These are phyloP conservation scores for Brachyistius frenatus DNA, from an alignment of 2,113 vertebrate species.

Conservation along the genomic window DNA sequence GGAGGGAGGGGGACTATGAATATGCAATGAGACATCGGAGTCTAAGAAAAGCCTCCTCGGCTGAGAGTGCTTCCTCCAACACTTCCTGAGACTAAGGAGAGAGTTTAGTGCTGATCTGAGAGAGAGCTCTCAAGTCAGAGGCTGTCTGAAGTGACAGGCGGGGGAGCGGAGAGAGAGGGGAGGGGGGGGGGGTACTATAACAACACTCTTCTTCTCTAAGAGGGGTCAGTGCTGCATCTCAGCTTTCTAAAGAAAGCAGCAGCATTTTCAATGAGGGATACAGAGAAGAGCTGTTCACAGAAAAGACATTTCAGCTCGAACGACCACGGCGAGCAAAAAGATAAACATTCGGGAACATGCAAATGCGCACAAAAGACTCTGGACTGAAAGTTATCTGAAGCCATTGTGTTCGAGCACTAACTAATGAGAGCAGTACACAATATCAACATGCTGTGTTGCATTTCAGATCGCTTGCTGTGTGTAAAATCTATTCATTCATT, in stretches of 20 bases:
- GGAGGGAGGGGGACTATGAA: slow-evolving; percentile 57
- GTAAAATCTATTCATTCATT: slow-evolving; percentile 5
- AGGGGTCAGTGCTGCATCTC: slow-evolving; percentile 69
- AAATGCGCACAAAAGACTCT: slow-evolving; percentile 8
- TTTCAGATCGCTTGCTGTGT: slow-evolving; percentile 1
- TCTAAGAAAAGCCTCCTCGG: slow-evolving; percentile 69
- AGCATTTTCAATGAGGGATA: slow-evolving; percentile 68
- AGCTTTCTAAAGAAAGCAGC: slow-evolving; percentile 70
- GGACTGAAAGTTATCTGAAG: slow-evolving; percentile 43
- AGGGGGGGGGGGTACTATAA: slow-evolving; percentile 41
- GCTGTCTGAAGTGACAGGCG: slow-evolving; percentile 76
- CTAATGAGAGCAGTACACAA: neutral
- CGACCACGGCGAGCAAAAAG: slow-evolving; percentile 48
- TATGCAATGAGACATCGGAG: slow-evolving; percentile 73
- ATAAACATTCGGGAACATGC: slow-evolving; percentile 54
- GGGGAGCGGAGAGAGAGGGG: neutral
- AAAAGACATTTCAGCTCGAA: slow-evolving; percentile 55
- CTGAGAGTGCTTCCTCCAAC: slow-evolving; percentile 73
- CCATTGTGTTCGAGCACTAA: slow-evolving; percentile 36
- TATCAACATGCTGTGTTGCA: neutral
- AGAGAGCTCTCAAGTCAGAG: slow-evolving; percentile 72
- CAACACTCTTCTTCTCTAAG: slow-evolving; percentile 70
- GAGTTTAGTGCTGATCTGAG: slow-evolving; percentile 76
- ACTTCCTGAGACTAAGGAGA: slow-evolving; percentile 76
- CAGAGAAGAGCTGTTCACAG: slow-evolving; percentile 69